Percentiles rank a stretch among this genome's conserved stretches.
These are phyloP conservation scores for Diarsia dahlii DNA, from an alignment of 2,888 invertebrate genomes.

Conservation along the genomic window DNA sequence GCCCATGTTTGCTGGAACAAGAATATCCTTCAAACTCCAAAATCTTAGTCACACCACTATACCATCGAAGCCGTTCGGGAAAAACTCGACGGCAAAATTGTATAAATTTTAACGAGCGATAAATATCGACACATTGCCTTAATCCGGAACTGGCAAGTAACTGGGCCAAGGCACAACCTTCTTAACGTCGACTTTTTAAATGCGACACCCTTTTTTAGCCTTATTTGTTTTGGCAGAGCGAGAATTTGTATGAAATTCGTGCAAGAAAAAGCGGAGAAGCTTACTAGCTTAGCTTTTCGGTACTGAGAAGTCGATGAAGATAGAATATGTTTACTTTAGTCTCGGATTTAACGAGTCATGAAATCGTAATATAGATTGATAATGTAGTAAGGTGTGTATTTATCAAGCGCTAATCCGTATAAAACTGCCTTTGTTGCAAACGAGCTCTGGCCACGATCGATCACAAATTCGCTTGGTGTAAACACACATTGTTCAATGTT, in stretches of 20 bases:
- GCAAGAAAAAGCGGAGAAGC: not conserved
- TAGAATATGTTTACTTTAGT: not conserved
- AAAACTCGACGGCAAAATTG: slow-evolving; percentile 56
- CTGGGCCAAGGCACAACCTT: slow-evolving; percentile 48
- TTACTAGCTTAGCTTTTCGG: not conserved
- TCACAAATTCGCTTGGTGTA: not conserved
- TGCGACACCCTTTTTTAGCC: not conserved
- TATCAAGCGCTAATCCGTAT: not conserved
- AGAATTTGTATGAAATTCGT: not conserved
- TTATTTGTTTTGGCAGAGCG: not conserved
- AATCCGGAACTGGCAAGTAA: slow-evolving; percentile 64
- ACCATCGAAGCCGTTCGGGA: slow-evolving; percentile 21
- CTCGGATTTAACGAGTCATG: not conserved
- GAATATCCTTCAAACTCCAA: not conserved
- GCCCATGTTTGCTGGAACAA: no score
- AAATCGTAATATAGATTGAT: not conserved
- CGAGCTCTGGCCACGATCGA: not conserved
- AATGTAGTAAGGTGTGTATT: not conserved
- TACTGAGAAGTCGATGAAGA: not conserved
- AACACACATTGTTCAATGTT: not conserved
- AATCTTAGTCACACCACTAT: slow-evolving; percentile 34
- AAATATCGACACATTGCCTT: slow-evolving; percentile 72
- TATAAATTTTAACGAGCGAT: slow-evolving; percentile 75
- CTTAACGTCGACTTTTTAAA: slow-evolving; percentile 28
- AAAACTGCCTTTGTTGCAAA: not conserved